Evolutionary conservation across 2,888 invertebrate genomes (phyloP).

Genomic region (Zaprionus lineosus): DNA sequence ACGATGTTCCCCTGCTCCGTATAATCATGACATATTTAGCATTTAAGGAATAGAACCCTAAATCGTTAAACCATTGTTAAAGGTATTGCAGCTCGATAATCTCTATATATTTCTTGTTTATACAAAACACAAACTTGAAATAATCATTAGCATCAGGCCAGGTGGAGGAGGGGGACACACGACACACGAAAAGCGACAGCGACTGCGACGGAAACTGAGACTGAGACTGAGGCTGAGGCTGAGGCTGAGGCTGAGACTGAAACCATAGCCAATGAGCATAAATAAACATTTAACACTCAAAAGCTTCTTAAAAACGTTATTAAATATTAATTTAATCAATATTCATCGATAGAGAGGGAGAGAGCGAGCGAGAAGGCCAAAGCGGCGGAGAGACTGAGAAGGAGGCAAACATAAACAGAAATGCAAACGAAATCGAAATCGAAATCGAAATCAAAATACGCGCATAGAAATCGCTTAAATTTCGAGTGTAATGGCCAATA

Average conservation of each 20-base stretch:
- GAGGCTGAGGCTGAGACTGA: too few species aligned
- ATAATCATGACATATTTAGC: not conserved
- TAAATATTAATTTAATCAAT: slow-evolving; percentile 79
- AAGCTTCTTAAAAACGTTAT: slow-evolving; percentile 77
- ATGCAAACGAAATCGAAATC: slow-evolving; percentile 46
- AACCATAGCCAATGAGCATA: slow-evolving; percentile 55
- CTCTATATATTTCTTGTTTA: not conserved
- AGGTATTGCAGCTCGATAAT: not conserved
- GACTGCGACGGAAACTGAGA: too few species aligned
- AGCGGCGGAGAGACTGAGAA: not conserved
- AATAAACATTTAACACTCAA: slow-evolving; percentile 76
- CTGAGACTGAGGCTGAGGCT: too few species aligned
- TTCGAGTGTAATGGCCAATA: slow-evolving; percentile 78
- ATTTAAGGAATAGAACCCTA: not conserved
- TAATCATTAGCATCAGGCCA: too few species aligned
- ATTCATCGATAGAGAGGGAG: slow-evolving; percentile 47
- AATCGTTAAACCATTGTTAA: not conserved
- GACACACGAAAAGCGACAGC: slow-evolving; percentile 11
- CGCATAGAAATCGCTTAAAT: slow-evolving; percentile 79
- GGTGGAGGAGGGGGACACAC: too few species aligned
- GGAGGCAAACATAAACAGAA: slow-evolving; percentile 3
- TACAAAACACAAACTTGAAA: not conserved
- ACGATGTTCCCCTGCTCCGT: too few species aligned
- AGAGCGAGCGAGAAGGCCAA: not conserved
- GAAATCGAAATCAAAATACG: slow-evolving; percentile 61